Conservation (phyloP, 2,888 invertebrate species). For the Punctoribates punctum region DNA sequence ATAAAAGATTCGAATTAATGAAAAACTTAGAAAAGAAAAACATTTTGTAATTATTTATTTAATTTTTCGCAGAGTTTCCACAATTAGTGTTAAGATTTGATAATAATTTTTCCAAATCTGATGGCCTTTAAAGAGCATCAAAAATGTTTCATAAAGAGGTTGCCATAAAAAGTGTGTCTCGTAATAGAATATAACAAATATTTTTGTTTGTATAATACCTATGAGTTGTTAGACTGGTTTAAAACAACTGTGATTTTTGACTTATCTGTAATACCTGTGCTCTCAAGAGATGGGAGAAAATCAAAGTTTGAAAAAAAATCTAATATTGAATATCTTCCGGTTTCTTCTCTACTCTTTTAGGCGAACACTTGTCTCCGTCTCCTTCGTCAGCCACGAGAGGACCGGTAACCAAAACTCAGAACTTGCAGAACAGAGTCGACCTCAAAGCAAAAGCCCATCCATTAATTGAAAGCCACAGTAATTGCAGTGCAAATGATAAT, state of each 20-base stretch:
- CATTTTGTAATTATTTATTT: neutral
- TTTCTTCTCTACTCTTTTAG: conserved; percentile 8
- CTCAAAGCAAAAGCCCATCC: conserved; percentile 11
- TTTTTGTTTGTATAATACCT: neutral
- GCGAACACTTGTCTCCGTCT: conserved; percentile 7
- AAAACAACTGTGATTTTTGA: neutral
- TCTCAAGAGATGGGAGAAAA: neutral
- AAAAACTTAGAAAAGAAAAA: neutral
- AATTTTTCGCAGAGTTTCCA: neutral
- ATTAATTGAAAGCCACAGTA: conserved; percentile 19
- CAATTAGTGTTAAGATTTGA: neutral
- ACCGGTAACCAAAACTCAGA: neutral
- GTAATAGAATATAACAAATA: neutral
- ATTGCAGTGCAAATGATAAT: neutral
- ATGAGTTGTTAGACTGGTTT: conserved; percentile 21
- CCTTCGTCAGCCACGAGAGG: neutral
- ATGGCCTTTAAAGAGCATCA: conserved; percentile 1
- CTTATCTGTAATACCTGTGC: neutral
- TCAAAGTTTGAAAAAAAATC: neutral
- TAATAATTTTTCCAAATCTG: neutral
- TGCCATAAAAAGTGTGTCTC: conserved; percentile 22
- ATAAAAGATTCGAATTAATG: neutral
- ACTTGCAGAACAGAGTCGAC: neutral
- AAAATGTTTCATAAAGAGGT: neutral
- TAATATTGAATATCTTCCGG: conserved; percentile 28